Conservation (phyloP, 2,797 vertebrate species). For the Silurus lanzhouensis region DNA sequence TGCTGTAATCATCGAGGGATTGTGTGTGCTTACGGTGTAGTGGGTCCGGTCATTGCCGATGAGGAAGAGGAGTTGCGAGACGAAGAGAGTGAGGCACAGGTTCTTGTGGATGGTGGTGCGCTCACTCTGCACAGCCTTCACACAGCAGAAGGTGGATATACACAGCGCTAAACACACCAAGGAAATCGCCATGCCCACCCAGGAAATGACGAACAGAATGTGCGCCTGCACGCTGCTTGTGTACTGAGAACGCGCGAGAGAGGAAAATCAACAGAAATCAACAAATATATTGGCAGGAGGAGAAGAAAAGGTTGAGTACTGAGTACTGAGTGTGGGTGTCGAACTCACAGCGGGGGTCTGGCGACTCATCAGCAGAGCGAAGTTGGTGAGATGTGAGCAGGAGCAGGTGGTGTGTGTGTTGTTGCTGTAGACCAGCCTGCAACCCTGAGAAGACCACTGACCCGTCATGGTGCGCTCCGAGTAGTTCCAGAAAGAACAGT, state of each 20-base stretch:
- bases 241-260: constrained; percentile 60
- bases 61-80: constrained; percentile 90
- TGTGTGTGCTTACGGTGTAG: constrained; percentile 77
- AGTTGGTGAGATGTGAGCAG: constrained; percentile 94
- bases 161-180: constrained; percentile 89
- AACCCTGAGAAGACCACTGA: constrained; percentile 91
- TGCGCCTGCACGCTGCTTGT: constrained; percentile 81
- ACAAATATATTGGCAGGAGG: background rate
- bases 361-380: constrained; percentile 90
- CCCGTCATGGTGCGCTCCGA: constrained; percentile 86
- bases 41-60: constrained; percentile 89
- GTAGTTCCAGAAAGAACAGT: constrained; percentile 96
- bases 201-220: constrained; percentile 87
- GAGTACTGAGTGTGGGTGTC: background rate
- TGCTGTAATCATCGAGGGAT: background rate
- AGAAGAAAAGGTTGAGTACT: background rate
- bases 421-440: constrained; percentile 86
- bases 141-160: constrained; percentile 90
- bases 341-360: constrained; percentile 80
- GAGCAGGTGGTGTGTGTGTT: constrained; percentile 91
- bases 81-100: constrained; percentile 89
- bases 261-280: background rate
- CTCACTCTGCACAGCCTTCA: constrained; percentile 88
- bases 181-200: constrained; percentile 93
- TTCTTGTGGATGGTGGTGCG: constrained; percentile 94